These are phyloP conservation scores for Merluccius polli DNA, from an alignment of 2,797 vertebrate genomes.

Conservation along the genomic window DNA sequence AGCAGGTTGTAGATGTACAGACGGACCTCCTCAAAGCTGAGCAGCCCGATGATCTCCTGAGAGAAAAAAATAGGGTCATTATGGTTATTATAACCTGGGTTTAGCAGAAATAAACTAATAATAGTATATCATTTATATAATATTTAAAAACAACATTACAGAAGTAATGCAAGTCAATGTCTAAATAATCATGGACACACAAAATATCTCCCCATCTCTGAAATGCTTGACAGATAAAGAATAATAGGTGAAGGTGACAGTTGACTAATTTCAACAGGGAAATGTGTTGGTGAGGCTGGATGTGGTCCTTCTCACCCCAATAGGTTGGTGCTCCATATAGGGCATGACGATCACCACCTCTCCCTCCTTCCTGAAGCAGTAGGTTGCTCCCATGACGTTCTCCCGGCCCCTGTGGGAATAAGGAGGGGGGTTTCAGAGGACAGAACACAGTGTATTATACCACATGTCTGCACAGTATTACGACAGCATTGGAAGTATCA, in stretches of 20 bases:
- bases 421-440: conserved; percentile 4
- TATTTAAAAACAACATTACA: not conserved
- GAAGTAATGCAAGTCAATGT: not conserved
- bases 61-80: conserved; percentile 28
- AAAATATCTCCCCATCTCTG: not conserved
- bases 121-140: too few species aligned
- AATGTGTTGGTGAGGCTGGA: too few species aligned
- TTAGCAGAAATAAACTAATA: not conserved
- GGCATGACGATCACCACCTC: conserved; percentile 98
- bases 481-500: not conserved
- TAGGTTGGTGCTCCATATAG: conserved; percentile 90
- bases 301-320: conserved; percentile 76
- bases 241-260: not conserved
- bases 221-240: not conserved
- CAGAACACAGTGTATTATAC: not conserved
- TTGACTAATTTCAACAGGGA: not conserved
- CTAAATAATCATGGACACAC: not conserved
- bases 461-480: not conserved
- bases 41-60: conserved; percentile 85
- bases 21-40: conserved; percentile 89
- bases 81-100: not conserved
- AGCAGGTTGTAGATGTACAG: conserved; percentile 93
- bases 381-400: conserved; percentile 94
- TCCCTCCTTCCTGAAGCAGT: conserved; percentile 94
- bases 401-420: conserved; percentile 82